phyloP scores from a whole-genome alignment of 2,888 invertebrate genomes.

The Hydriomena furcata region DNA sequence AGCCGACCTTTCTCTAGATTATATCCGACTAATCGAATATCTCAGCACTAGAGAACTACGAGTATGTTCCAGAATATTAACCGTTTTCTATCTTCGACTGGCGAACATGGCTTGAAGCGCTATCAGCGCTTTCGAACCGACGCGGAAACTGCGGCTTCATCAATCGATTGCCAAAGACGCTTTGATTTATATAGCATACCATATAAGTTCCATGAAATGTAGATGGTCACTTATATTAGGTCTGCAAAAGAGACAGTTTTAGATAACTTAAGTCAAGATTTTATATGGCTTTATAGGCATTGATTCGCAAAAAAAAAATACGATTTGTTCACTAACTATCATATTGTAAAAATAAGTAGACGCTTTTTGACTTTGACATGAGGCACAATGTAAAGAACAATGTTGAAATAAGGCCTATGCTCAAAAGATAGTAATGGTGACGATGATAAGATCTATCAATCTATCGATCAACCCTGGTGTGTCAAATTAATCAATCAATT shows the following conservation, averaged over 20 bases:
- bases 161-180: conserved; percentile 24
- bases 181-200: conserved; percentile 31
- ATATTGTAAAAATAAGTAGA: too few species aligned
- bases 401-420: too few species aligned
- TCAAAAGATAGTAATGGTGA: too few species aligned
- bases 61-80: not conserved
- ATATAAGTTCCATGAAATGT: conserved; percentile 16
- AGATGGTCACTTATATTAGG: not conserved
- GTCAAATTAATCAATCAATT: too few species aligned
- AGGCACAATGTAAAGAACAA: too few species aligned
- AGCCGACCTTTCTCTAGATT: not conserved
- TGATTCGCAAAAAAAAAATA: too few species aligned
- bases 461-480: too few species aligned
- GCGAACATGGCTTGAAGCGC: conserved; percentile 13
- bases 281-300: too few species aligned
- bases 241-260: not conserved
- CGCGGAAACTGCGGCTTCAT: conserved; percentile 18
- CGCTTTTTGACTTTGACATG: too few species aligned
- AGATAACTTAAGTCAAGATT: too few species aligned
- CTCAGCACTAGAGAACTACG: not conserved
- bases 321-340: too few species aligned
- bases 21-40: not conserved
- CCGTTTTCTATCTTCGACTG: conserved; percentile 10
- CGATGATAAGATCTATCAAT: too few species aligned
- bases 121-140: conserved; percentile 15